Percentiles rank a stretch among this genome's conserved stretches.
Evolutionary conservation across 2,113 vertebrate genomes (phyloP).

Genomic region (Triplophysa rosa): DNA sequence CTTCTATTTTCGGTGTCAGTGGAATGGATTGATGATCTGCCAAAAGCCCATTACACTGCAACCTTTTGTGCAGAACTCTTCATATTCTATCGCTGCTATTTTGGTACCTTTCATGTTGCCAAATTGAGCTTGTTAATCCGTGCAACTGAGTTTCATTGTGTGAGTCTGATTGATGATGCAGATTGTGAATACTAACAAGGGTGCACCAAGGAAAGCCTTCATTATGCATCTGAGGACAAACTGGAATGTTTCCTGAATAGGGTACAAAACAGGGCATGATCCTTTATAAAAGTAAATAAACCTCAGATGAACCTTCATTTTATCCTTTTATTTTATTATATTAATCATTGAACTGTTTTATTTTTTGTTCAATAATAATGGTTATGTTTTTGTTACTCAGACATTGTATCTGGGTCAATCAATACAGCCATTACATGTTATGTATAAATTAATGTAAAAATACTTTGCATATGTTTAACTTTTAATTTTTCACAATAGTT

Average conservation of each 20-base stretch:
- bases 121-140: constrained; percentile 33
- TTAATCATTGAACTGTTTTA: no score
- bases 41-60: constrained; percentile 21
- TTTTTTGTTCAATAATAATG: no score
- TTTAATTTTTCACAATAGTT: no score
- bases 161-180: constrained; percentile 34
- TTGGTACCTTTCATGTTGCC: constrained; percentile 29
- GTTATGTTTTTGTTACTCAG: no score
- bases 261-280: no score
- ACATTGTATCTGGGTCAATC: no score
- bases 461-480: no score
- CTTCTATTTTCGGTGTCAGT: background rate
- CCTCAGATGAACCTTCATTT: no score
- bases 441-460: no score
- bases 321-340: no score
- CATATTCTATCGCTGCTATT: constrained; percentile 28
- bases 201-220: background rate
- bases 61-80: constrained; percentile 25
- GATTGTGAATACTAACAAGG: constrained; percentile 5
- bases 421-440: no score
- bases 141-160: constrained; percentile 35
- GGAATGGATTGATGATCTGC: constrained; percentile 29
- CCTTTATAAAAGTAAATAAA: background rate
- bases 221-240: constrained; percentile 6
- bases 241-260: background rate